Conservation (phyloP, 2,113 vertebrate genomes). For the Anser brachyrhynchus region DNA sequence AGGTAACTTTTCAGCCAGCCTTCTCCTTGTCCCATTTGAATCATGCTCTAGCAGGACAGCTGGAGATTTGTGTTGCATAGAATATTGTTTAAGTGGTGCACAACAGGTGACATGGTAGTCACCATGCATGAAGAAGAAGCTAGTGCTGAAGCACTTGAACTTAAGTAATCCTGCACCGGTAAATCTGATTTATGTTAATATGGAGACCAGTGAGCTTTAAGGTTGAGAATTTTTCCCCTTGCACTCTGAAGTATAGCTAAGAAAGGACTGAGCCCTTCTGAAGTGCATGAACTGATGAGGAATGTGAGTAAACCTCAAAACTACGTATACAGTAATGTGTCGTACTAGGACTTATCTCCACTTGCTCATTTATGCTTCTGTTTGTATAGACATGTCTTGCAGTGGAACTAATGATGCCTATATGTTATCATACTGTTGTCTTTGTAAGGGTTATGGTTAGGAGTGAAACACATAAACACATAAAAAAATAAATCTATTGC, state of each 20-base stretch:
- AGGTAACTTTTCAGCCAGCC: neutral
- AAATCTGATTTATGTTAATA: neutral
- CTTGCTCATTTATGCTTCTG: neutral
- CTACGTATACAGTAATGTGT: neutral
- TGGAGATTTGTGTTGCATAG: neutral
- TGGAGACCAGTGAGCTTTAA: rapidly evolving
- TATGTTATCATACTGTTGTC: neutral
- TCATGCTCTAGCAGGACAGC: rapidly evolving
- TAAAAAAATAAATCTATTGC: neutral
- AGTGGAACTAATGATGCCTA: neutral
- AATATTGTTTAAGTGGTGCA: neutral
- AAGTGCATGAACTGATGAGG: neutral
- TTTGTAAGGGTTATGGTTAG: neutral
- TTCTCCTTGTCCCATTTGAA: neutral
- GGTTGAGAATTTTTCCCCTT: neutral
- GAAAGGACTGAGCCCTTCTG: neutral
- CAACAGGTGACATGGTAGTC: neutral
- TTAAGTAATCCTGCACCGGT: neutral
- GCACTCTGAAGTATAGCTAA: neutral
- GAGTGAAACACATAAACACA: neutral
- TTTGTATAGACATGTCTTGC: neutral
- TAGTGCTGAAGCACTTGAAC: neutral
- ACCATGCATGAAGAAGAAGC: neutral
- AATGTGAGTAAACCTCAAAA: neutral
- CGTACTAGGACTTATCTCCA: neutral